Percentiles rank a stretch among this genome's conserved stretches.
Conservation (phyloP, 1,140 invertebrate species). For the Drosophila malerkotliana region DNA sequence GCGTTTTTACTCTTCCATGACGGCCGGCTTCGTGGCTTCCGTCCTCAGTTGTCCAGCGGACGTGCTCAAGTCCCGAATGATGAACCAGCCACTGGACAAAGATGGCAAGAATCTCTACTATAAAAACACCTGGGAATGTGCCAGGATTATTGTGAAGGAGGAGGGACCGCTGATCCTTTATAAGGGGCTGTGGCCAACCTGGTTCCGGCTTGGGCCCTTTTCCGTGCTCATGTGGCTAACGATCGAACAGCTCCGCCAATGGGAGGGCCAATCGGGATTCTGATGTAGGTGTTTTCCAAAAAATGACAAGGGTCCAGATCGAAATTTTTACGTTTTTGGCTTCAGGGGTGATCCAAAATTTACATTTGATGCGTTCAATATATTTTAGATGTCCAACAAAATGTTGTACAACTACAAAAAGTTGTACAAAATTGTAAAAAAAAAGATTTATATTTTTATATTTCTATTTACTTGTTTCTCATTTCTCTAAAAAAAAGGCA, state of each 20-base stretch:
- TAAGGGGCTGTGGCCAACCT: constrained; percentile 55
- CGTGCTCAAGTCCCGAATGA: constrained; percentile 56
- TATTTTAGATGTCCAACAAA: too few species aligned
- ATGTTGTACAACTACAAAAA: too few species aligned
- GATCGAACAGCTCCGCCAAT: constrained; percentile 34
- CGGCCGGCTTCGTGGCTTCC: constrained; percentile 45
- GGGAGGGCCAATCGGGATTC: background rate
- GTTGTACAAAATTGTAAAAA: too few species aligned
- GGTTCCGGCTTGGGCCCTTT: constrained; percentile 55
- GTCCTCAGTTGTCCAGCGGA: constrained; percentile 58
- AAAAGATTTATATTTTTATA: too few species aligned
- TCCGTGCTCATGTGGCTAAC: constrained; percentile 64
- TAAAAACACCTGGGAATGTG: constrained; percentile 37
- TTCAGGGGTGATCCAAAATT: too few species aligned
- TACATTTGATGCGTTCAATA: too few species aligned
- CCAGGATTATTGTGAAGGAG: constrained; percentile 26
- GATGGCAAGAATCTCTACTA: constrained; percentile 23
- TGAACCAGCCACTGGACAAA: constrained; percentile 53
- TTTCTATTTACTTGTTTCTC: too few species aligned
- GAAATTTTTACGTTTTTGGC: too few species aligned
- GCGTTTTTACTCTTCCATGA: constrained; percentile 41
- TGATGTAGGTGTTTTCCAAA: constrained; percentile 1
- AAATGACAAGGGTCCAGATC: too few species aligned
- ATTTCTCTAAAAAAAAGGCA: too few species aligned
- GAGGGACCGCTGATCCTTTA: constrained; percentile 45